Evolutionary conservation across 2,797 vertebrate species (phyloP), one percentile per base, ranked within the genome.

Genomic region (Poeciliopsis presidionis): DNA sequence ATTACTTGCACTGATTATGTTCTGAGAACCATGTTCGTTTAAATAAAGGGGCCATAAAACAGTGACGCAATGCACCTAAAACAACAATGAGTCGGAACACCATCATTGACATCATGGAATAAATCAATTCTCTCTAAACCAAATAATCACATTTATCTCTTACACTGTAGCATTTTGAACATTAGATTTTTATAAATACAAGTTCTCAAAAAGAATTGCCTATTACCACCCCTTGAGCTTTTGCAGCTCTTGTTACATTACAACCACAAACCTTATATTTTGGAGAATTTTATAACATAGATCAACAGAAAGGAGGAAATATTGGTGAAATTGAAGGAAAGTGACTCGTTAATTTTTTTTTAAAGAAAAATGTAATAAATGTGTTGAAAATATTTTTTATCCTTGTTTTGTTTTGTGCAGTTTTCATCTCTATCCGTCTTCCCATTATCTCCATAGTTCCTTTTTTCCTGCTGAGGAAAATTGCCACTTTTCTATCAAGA

Each of bases 41-140:
- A 78, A 84, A 77, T 28, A 67, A 41, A 5, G n/a, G 83, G 80
- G 86, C 80, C 63, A 84, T 94, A 91, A 78, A 94, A 93, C 43
- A 80, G 18, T 87, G 84, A 90, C 87, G 83, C 82, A 78, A 81
- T 33, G 13, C 61, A 41, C 46, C 72, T 83, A 9, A 81, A 77
- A 86, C 45, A 82, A 77, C 73, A 72, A 65, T 65, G 25, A 75
- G 79, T 70, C 39, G 13, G 49, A 80, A 73, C 78, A 71, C 46
- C 69, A 72, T 30, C 2, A 39, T 46, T 91, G 70, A 86, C 82
- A 84, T 90, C 85, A 90, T 80, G 81, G 90, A 86, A 90, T 55
- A 69, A 75, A 75, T 16, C 25, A 28, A 8, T 16, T 70, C n/a
- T 16, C 25, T 18, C 43, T 43, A 2, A 70, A 30, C 43, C 67